Conservation (phyloP, 53 echinoderm and acorn worm species). For the Holothuria leucospilota region DNA sequence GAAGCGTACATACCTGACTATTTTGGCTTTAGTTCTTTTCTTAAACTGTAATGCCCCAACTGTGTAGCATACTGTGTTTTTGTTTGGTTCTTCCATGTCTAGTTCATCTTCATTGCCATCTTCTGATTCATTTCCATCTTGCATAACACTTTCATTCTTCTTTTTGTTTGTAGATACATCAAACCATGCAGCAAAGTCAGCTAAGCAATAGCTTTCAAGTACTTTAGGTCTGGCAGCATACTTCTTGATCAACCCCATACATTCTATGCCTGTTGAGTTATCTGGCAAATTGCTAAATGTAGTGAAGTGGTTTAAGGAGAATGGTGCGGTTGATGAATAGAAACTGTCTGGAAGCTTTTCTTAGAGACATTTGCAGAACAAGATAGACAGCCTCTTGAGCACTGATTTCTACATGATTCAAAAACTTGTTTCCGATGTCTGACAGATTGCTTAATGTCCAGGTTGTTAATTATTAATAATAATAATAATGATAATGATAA, state of each 20-base stretch:
- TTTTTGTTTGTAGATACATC: slow-evolving; percentile 29
- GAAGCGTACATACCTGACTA: background rate
- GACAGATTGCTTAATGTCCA: slow-evolving; percentile 53
- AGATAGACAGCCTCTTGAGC: slow-evolving; percentile 70
- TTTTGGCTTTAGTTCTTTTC: slow-evolving; percentile 1
- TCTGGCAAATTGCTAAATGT: slow-evolving; percentile 56
- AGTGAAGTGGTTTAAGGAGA: slow-evolving; percentile 47
- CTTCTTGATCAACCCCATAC: slow-evolving; percentile 42
- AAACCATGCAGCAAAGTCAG: slow-evolving; percentile 64
- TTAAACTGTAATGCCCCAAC: background rate
- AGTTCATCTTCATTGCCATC: slow-evolving; percentile 26
- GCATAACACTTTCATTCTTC: background rate
- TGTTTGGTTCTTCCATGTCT: background rate
- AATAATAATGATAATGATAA: no score
- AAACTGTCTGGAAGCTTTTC: slow-evolving; percentile 56
- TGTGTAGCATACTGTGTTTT: background rate
- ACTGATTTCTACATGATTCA: slow-evolving; percentile 67
- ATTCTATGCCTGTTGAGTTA: slow-evolving; percentile 60
- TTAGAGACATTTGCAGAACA: slow-evolving; percentile 51
- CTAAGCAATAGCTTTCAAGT: slow-evolving; percentile 49
- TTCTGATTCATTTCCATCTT: slow-evolving; percentile 23
- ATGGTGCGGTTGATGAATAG: slow-evolving; percentile 58
- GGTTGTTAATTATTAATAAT: no score
- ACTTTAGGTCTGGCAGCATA: slow-evolving; percentile 59
- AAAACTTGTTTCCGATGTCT: slow-evolving; percentile 63